Evolutionary conservation across 2,888 invertebrate genomes (phyloP), one percentile per base, ranked within the genome.

Genomic region (Pyrrhia umbra): DNA sequence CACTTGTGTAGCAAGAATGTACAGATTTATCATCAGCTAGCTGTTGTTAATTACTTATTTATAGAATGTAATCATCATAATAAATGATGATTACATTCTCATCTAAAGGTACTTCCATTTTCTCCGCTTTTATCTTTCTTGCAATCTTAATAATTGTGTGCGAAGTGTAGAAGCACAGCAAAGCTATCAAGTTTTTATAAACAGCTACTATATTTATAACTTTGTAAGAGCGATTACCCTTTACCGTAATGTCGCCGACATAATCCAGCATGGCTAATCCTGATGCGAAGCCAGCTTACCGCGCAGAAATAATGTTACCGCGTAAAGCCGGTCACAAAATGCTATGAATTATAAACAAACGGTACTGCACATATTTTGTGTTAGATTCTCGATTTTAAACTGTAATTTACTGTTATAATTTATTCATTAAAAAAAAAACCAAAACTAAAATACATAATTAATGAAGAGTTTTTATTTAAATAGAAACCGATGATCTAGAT

Each of bases 261-360:
- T 77, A 78, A 75, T 76, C 65, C 74, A 65, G 55, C 70, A 69
- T 62, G 43, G 65, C 68, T 78, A 76, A 79, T 58, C 68, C 65
- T 51, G 10, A 61, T 65, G 59, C 50, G 60, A 75, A 75, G 65
- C 68, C 68, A 61, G 68, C 63, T 79, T 75, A 75, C 43, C 46
- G 34, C 64, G 47, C 37, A 62, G 61, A 74, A 75, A 68, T 76
- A 67, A 70, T 66, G 62, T 63, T 51, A 64, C 52, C 61, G 51
- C 51, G 67, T 56, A 45, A 71, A 68, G 50, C 59, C 40, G 40
- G 52, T 43, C 54, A 52, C 46, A 45, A 45, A 65, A 62, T 50
- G 40, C 50, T 57, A 47, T 67, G 57, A 46, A 73, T 64, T 77
- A 57, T 65, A 62, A 37, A 57, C 42, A 42, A 71, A 71, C 61